Conservation (phyloP, 2,797 vertebrate species). For the Aplochiton taeniatus region DNA sequence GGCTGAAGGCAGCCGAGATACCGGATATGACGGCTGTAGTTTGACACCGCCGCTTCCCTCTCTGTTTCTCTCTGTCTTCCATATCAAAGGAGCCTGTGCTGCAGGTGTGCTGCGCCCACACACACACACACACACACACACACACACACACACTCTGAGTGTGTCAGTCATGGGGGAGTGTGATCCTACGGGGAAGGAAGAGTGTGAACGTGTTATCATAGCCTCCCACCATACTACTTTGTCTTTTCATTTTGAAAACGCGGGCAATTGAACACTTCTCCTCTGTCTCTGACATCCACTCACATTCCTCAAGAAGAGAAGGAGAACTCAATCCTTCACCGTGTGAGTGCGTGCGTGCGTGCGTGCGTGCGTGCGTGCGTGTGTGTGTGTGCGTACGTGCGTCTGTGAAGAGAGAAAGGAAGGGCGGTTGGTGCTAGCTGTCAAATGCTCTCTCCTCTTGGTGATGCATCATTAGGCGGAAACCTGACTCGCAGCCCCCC, state of each 20-base stretch:
- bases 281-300: not conserved
- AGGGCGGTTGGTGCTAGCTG: constrained; percentile 52
- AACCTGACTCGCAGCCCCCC: constrained; percentile 56
- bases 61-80: too few relatives aligned
- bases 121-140: too few relatives aligned
- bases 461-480: constrained; percentile 67
- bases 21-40: too few relatives aligned
- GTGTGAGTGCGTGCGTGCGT: not conserved
- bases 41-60: too few relatives aligned
- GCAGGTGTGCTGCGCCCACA: too few relatives aligned
- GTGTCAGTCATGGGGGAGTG: not conserved
- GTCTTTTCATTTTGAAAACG: not conserved
- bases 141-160: not conserved
- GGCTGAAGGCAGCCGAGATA: too few relatives aligned
- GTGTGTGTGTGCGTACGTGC: constrained; percentile 1
- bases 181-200: too few relatives aligned
- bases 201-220: not conserved
- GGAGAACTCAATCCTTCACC: not conserved
- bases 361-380: constrained; percentile 1
- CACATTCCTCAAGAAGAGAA: not conserved
- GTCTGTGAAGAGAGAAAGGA: not conserved
- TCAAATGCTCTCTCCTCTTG: constrained; percentile 53
- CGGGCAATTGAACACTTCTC: constrained; percentile 1
- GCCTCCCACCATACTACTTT: not conserved
- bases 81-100: too few relatives aligned